Evolutionary conservation across 2,797 vertebrate species (phyloP), one percentile per base, ranked within the genome.

Genomic region (Phalloptychus januarius): DNA sequence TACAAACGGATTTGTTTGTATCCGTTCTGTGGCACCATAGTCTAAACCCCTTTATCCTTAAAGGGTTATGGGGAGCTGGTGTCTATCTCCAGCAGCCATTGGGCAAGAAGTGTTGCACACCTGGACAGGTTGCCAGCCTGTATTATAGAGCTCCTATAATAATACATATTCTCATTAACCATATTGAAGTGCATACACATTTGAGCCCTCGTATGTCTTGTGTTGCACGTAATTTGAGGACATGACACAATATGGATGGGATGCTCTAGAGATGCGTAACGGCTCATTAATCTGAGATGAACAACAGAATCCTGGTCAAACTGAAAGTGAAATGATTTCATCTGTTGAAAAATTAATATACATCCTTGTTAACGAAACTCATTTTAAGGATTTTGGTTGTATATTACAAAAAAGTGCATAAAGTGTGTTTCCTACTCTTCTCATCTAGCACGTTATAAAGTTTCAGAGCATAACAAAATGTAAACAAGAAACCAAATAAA

Each of bases 221-320:
- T 38, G 18, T 20, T 38, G 18, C 20, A 65, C 1, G 7, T 65
- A 3, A 65, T 20, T 38, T 8, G 8, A 38, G 63, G 8, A 40
- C 20, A 11, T 23, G 36, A 67, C 63, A 25, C 4, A 40, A 75
- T 74, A 7, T 0, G 28, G 56, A 75, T n/a, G 33, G 56, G 77
- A 80, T 73, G 71, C 71, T 79, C 0, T 45, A 85, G 80, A 85
- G 61, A 71, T 31, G 31, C n/a, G 73, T 85, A 86, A 71, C 76
- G 74, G 70, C 75, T 92, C 87, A 85, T 91, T 87, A 89, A 36
- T 65, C 65, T 78, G 54, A 80, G 76, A 81, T 6, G 42, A 83
- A 74, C 56, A 44, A 80, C 75, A 72, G 88, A 87, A 75, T 45
- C 36, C 65, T 72, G 72, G 71, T 89, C 80, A 78, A 80, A 76